phyloP scores from a whole-genome alignment of 2,797 vertebrate species.

The Cryptoprocta ferox region DNA sequence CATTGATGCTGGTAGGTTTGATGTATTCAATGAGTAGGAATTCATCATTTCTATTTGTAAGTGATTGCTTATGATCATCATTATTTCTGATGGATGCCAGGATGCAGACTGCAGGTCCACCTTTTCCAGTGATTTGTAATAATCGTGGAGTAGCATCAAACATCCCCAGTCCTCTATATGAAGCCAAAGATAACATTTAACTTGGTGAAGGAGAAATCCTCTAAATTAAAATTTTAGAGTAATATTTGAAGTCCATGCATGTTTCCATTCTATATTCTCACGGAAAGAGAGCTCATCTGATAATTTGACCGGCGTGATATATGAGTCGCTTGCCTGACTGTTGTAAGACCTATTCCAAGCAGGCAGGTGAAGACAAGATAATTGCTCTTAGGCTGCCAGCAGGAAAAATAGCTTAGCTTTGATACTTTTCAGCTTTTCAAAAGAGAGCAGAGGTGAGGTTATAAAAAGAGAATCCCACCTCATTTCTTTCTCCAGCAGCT shows the following conservation, averaged over 20 bases:
- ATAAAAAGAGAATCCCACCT: conserved; percentile 55
- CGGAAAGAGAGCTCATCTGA: conserved; percentile 16
- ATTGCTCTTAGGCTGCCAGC: conserved; percentile 64
- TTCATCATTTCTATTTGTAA: conserved; percentile 55
- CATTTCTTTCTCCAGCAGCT: conserved; percentile 39
- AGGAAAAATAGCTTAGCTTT: conserved; percentile 74
- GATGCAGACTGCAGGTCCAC: not conserved
- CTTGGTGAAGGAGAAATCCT: conserved; percentile 37
- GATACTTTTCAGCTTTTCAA: conserved; percentile 69
- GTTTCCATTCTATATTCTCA: conserved; percentile 61
- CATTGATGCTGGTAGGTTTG: not conserved
- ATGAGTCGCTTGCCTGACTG: conserved; percentile 34
- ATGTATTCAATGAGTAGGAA: not conserved
- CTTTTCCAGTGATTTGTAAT: not conserved
- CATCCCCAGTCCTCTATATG: conserved; percentile 45
- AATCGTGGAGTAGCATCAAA: not conserved
- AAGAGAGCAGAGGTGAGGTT: conserved; percentile 64
- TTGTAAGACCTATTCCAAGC: conserved; percentile 53
- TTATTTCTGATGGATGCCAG: conserved; percentile 48
- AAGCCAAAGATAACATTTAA: conserved; percentile 70
- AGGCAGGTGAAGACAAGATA: conserved; percentile 67
- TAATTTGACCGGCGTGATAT: conserved; percentile 39
- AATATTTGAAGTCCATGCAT: conserved; percentile 68
- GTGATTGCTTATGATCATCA: conserved; percentile 22
- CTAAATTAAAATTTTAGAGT: conserved; percentile 65